Conservation (phyloP, 2,797 vertebrate genomes). For the Pteropus rufus region DNA sequence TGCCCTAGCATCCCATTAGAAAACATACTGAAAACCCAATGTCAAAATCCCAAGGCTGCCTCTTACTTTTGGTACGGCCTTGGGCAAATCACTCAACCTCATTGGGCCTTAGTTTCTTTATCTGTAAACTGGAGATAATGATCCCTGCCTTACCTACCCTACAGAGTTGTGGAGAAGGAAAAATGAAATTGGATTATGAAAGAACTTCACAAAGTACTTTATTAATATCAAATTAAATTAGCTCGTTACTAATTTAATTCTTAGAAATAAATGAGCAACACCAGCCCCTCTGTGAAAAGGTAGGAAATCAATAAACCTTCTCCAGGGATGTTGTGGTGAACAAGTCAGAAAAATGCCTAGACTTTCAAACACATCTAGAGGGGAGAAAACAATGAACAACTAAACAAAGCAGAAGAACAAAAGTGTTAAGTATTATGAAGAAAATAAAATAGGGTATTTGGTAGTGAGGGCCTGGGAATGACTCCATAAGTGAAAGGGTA, state of each 20-base stretch:
- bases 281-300: background rate
- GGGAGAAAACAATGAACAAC: background rate
- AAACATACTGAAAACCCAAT: background rate
- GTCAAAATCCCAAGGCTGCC: background rate
- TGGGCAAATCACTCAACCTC: background rate
- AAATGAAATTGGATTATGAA: background rate
- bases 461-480: background rate
- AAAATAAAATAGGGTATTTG: background rate
- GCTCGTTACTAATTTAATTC: conserved; percentile 17
- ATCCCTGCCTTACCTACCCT: background rate
- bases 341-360: background rate
- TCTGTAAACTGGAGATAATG: background rate
- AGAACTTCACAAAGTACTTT: background rate
- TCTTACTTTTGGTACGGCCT: background rate
- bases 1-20: background rate
- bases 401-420: background rate
- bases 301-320: background rate
- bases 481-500: background rate
- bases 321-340: background rate
- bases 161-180: background rate
- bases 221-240: background rate
- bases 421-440: background rate
- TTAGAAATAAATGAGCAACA: background rate
- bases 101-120: background rate
- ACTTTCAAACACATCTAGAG: background rate